These are phyloP conservation scores for Mylabris sibirica DNA, from an alignment of 2,888 invertebrate genomes.

Conservation along the genomic window DNA sequence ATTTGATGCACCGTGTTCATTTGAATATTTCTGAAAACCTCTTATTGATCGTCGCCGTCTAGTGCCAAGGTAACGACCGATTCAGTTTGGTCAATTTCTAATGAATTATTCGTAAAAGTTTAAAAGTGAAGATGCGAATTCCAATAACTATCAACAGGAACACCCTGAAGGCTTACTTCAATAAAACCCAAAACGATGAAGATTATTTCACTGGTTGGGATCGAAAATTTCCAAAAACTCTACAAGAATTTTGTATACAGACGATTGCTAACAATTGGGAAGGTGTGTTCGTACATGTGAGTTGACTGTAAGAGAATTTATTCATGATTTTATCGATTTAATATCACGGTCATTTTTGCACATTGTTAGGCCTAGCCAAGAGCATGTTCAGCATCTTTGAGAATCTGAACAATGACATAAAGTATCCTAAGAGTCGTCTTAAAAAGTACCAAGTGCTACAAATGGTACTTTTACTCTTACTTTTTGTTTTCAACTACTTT, in stretches of 20 bases:
- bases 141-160: slow-evolving; percentile 48
- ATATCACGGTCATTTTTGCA: too few species aligned
- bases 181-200: slow-evolving; percentile 35
- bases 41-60: background rate
- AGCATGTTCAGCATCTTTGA: too few species aligned
- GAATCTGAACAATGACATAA: too few species aligned
- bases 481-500: too few species aligned
- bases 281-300: slow-evolving; percentile 38
- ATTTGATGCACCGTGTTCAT: too few species aligned
- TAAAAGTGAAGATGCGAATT: slow-evolving; percentile 43
- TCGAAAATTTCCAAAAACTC: slow-evolving; percentile 39
- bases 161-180: slow-evolving; percentile 42
- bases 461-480: too few species aligned
- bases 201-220: slow-evolving; percentile 47
- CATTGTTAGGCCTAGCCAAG: too few species aligned
- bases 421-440: too few species aligned
- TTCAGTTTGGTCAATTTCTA: slow-evolving; percentile 22
- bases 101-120: background rate
- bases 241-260: slow-evolving; percentile 48
- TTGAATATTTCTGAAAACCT: background rate
- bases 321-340: too few species aligned
- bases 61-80: background rate
- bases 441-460: too few species aligned
- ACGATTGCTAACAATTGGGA: slow-evolving; percentile 48
- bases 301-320: background rate